Evolutionary conservation across 2,113 vertebrate species (phyloP).

Genomic region (Dasyurus viverrinus): DNA sequence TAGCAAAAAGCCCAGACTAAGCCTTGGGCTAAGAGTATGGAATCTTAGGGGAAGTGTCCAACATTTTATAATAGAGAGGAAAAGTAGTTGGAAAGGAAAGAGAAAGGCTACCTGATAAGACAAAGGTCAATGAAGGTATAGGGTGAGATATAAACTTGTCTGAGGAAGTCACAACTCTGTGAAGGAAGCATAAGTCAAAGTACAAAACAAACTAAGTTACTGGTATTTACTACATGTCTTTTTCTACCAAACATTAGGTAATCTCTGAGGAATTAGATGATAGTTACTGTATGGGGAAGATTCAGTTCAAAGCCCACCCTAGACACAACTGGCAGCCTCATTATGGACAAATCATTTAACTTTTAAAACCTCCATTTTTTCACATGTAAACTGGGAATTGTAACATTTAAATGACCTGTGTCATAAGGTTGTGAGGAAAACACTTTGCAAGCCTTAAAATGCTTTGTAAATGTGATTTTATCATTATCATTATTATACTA

Average conservation of each 20-base stretch:
- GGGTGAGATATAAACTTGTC: neutral
- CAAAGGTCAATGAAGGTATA: neutral
- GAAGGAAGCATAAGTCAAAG: neutral
- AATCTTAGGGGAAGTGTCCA: neutral
- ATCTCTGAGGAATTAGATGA: neutral
- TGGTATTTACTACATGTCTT: neutral
- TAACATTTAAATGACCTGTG: neutral
- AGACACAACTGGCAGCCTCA: neutral
- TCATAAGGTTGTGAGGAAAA: neutral
- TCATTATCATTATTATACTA: neutral
- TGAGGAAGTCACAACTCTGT: neutral
- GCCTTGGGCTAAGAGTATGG: neutral
- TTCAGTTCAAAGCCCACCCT: neutral
- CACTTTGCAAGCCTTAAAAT: neutral
- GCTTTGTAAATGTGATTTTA: neutral
- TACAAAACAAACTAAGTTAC: neutral
- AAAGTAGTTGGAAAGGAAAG: neutral
- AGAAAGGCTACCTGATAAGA: neutral
- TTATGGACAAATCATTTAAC: neutral
- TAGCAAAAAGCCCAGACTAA: neutral
- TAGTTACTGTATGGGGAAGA: neutral
- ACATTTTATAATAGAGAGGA: neutral
- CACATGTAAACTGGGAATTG: neutral
- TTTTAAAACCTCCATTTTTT: neutral
- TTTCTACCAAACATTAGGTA: neutral